These are phyloP conservation scores for Pseudomyrmex gracilis DNA, from an alignment of 1,140 invertebrate species.

Conservation along the genomic window DNA sequence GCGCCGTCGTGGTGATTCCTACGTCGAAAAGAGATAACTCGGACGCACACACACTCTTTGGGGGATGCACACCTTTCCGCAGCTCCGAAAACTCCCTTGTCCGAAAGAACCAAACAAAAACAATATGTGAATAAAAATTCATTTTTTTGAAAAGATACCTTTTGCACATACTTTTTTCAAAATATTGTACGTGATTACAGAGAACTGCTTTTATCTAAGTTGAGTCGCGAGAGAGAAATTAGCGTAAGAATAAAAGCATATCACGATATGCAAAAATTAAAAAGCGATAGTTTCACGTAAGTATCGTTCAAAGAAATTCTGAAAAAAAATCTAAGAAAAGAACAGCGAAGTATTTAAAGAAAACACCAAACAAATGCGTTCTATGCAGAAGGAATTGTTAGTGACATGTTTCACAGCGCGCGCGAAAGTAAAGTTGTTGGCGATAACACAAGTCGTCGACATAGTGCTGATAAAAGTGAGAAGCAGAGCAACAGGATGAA, in stretches of 20 bases:
- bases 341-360: background rate
- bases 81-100: conserved; percentile 21
- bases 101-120: conserved; percentile 58
- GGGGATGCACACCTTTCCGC: conserved; percentile 5
- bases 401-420: background rate
- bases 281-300: conserved; percentile 14
- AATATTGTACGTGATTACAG: background rate
- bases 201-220: background rate
- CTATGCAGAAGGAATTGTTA: conserved; percentile 22
- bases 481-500: conserved; percentile 15
- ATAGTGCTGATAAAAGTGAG: conserved; percentile 37
- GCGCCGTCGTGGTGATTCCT: conserved; percentile 74
- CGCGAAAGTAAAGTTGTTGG: background rate
- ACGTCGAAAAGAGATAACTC: conserved; percentile 59
- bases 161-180: background rate
- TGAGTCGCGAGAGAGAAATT: background rate
- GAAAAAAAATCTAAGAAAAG: background rate
- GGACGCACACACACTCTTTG: background rate
- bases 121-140: background rate
- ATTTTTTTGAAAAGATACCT: background rate
- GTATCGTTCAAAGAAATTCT: conserved; percentile 1
- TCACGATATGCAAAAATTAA: background rate
- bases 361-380: background rate
- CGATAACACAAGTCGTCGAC: conserved; percentile 1
- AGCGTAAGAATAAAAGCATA: background rate